A percentile compares a stretch with the other conserved stretches of the same genome.
phyloP scores from a whole-genome alignment of 1,140 invertebrate genomes.

The Tribolium castaneum region DNA sequence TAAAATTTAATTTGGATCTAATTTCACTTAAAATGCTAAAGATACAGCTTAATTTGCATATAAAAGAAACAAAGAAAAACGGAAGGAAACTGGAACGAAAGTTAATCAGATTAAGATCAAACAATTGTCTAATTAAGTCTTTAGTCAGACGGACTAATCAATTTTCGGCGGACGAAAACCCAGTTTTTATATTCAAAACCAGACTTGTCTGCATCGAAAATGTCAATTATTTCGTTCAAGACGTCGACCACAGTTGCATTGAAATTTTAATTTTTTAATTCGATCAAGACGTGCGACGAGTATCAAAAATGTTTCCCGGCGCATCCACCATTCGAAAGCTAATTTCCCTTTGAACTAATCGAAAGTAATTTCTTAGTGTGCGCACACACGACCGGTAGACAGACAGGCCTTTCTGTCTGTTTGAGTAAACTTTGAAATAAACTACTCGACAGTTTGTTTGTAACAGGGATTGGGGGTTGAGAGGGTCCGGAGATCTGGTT shows the following conservation, averaged over 20 bases:
- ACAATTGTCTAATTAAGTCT: constrained; percentile 58
- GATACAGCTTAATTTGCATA: constrained; percentile 53
- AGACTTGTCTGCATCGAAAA: constrained; percentile 48
- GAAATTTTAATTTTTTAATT: constrained; percentile 42
- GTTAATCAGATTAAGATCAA: constrained; percentile 56
- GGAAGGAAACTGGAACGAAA: constrained; percentile 50
- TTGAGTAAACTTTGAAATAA: constrained; percentile 37
- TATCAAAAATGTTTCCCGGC: not conserved
- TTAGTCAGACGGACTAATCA: constrained; percentile 54
- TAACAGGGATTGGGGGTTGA: not conserved
- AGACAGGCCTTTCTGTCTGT: constrained; percentile 7
- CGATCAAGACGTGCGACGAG: constrained; percentile 24
- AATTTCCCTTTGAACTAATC: not conserved
- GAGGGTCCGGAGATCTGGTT: constrained; percentile 33
- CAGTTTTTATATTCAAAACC: constrained; percentile 46
- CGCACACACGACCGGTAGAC: constrained; percentile 10
- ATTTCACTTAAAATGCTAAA: constrained; percentile 54
- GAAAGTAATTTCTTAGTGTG: constrained; percentile 40
- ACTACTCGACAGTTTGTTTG: constrained; percentile 3
- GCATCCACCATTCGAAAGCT: not conserved
- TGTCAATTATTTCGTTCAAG: constrained; percentile 48
- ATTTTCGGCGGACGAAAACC: constrained; percentile 45
- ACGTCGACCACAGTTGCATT: constrained; percentile 26
- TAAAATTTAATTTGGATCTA: constrained; percentile 42
- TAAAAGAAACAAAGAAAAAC: constrained; percentile 48